phyloP scores from a whole-genome alignment of 2,113 vertebrate species.

The Crotalus helleri region DNA sequence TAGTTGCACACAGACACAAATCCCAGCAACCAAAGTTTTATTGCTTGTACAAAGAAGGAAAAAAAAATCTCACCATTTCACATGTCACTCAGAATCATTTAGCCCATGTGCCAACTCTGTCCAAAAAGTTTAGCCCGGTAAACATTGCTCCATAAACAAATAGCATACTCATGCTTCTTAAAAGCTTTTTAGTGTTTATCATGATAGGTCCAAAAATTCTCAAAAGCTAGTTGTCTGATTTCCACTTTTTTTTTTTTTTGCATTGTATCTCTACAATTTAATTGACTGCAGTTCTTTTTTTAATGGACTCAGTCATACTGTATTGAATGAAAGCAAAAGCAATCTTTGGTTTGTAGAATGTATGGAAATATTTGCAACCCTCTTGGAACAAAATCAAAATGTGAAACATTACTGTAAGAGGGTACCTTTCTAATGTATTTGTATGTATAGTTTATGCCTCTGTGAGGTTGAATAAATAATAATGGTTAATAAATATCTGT shows the following conservation, averaged over 20 bases:
- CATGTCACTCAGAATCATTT: constrained; percentile 46
- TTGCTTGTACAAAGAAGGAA: constrained; percentile 45
- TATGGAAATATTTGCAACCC: constrained; percentile 64
- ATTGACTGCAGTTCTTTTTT: constrained; percentile 42
- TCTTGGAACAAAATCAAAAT: constrained; percentile 57
- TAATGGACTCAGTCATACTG: constrained; percentile 56
- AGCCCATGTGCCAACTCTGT: constrained; percentile 37
- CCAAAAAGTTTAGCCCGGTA: constrained; percentile 50
- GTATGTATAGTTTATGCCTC: constrained; percentile 69
- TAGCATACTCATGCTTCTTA: constrained; percentile 53
- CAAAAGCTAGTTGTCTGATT: constrained; percentile 46
- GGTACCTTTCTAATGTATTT: constrained; percentile 70
- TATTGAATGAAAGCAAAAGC: constrained; percentile 51
- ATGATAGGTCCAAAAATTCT: constrained; percentile 42
- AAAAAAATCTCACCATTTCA: constrained; percentile 38
- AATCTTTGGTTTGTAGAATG: constrained; percentile 68
- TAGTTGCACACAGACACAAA: constrained; percentile 54
- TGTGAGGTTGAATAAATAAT: constrained; percentile 71
- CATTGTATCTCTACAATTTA: constrained; percentile 47
- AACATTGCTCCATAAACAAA: constrained; percentile 55
- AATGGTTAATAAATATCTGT: constrained; percentile 67
- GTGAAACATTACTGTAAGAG: constrained; percentile 64
- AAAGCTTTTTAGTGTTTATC: constrained; percentile 56
- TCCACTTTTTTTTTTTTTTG: constrained; percentile 35
- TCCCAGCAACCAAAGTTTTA: constrained; percentile 43